These are phyloP conservation scores for Parelbella ahira DNA, from an alignment of 2,888 invertebrate species.

Conservation along the genomic window DNA sequence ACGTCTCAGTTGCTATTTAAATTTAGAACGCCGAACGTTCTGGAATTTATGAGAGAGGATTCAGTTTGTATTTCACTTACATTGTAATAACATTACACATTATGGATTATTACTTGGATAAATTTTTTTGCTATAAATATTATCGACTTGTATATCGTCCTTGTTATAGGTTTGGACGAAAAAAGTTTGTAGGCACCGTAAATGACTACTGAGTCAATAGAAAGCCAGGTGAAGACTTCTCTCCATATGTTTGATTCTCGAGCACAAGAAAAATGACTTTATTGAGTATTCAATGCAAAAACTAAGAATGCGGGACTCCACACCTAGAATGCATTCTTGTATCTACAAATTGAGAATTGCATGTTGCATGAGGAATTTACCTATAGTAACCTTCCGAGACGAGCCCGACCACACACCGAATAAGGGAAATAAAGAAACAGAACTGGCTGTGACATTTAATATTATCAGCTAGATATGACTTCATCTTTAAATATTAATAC, in stretches of 20 bases:
- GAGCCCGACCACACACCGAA: slow-evolving; percentile 40
- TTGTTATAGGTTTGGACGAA: no score
- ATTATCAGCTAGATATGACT: slow-evolving; percentile 23
- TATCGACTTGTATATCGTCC: no score
- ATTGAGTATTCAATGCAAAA: slow-evolving; percentile 5
- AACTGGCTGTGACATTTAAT: slow-evolving; percentile 18
- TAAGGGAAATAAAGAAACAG: slow-evolving; percentile 50
- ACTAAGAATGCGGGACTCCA: slow-evolving; percentile 8
- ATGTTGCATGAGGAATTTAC: slow-evolving; percentile 18
- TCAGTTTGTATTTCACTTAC: background rate
- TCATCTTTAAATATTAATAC: background rate
- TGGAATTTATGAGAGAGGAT: slow-evolving; percentile 7
- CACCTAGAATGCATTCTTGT: slow-evolving; percentile 12
- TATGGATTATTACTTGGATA: no score
- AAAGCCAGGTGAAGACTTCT: no score
- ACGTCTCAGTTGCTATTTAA: slow-evolving; percentile 19
- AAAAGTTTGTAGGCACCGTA: no score
- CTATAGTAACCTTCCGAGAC: slow-evolving; percentile 19
- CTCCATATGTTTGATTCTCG: background rate
- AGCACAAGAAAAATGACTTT: no score
- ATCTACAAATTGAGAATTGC: slow-evolving; percentile 20
- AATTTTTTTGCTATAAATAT: no score
- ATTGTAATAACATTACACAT: no score
- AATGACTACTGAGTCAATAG: no score
- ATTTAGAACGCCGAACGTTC: slow-evolving; percentile 5